phyloP scores from a whole-genome alignment of 2,888 invertebrate genomes.

The Standfussiana lucernea region DNA sequence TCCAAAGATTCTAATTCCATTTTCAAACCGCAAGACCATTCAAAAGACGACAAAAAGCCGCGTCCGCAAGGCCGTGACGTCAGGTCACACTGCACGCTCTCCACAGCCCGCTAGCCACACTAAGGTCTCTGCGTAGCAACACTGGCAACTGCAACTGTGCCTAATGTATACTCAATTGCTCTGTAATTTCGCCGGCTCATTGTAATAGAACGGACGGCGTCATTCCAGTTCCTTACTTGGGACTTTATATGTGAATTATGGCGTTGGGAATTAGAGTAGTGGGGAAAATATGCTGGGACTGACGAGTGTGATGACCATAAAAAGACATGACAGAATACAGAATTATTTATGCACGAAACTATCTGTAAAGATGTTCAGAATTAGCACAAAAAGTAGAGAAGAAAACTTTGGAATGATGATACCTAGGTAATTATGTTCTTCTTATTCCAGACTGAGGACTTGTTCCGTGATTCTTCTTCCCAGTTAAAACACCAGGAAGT shows the following conservation, averaged over 20 bases:
- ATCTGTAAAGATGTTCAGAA: neutral
- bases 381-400: neutral
- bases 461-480: neutral
- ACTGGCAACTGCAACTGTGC: conserved; percentile 50
- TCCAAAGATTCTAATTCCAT: neutral
- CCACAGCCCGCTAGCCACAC: conserved; percentile 55
- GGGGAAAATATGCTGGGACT: neutral
- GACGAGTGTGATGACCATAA: neutral
- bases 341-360: neutral
- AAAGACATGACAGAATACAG: neutral
- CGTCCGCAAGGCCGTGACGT: conserved; percentile 63
- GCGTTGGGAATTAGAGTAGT: neutral
- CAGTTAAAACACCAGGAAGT: neutral
- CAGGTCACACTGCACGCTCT: conserved; percentile 58
- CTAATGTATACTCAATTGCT: conserved; percentile 60
- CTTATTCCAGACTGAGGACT: neutral
- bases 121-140: conserved; percentile 53
- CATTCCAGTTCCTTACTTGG: conserved; percentile 25
- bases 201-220: conserved; percentile 54
- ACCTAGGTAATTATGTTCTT: neutral
- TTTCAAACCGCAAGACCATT: conserved; percentile 27
- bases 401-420: neutral
- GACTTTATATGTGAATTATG: conserved; percentile 48
- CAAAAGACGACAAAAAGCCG: conserved; percentile 44
- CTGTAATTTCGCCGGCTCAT: conserved; percentile 55